Evolutionary conservation across 2,888 invertebrate genomes (phyloP).

Genomic region (Hydropsyche betteni): DNA sequence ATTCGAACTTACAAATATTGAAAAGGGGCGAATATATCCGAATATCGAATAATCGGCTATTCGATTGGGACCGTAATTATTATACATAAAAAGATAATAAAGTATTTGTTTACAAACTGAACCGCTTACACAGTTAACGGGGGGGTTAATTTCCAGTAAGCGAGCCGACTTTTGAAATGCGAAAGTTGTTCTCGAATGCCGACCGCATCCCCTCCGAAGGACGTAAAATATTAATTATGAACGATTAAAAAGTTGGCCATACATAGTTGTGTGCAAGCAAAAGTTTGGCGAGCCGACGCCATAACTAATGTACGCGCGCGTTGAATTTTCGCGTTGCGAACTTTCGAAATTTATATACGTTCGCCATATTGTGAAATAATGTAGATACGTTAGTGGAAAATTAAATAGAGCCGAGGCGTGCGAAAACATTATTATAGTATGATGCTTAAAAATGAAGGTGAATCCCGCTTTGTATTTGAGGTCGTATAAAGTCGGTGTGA

Average conservation of each 20-base stretch:
- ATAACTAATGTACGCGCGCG: background rate
- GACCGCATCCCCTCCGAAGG: background rate
- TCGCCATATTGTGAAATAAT: background rate
- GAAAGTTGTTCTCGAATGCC: background rate
- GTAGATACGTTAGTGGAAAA: background rate
- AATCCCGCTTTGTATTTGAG: too few species aligned
- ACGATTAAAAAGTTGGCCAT: conserved; percentile 18
- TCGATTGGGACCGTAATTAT: too few species aligned
- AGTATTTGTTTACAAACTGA: too few species aligned
- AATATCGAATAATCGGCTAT: too few species aligned
- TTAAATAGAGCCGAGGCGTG: background rate
- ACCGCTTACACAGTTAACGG: too few species aligned
- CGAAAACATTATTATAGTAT: background rate
- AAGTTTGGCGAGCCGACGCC: background rate
- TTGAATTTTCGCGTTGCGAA: background rate
- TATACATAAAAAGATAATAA: too few species aligned
- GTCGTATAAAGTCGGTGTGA: too few species aligned
- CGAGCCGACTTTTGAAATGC: background rate
- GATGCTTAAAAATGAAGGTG: background rate
- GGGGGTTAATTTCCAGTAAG: background rate
- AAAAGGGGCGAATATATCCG: too few species aligned
- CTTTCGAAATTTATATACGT: background rate
- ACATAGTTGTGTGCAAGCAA: background rate
- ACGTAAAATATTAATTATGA: conserved; percentile 8
- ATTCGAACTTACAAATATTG: too few species aligned